Conservation (phyloP, 2,113 vertebrate species). For the Gorsachius goisagi region DNA sequence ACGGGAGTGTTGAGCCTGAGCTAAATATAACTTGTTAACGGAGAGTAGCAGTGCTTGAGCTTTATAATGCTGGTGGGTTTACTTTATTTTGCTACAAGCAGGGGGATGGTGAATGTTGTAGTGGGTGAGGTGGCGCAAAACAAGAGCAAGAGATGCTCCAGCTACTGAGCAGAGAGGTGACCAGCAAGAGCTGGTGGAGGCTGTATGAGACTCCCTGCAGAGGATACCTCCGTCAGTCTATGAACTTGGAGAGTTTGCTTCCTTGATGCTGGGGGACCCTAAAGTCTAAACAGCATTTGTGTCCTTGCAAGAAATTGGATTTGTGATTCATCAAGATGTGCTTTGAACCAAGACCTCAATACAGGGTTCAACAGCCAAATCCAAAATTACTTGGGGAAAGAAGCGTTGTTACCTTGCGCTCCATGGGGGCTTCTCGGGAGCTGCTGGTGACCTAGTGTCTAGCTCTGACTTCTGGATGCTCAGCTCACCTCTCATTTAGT, state of each 20-base stretch:
- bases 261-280: not conserved
- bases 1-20: constrained; percentile 38
- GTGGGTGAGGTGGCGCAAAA: not conserved
- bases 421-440: accelerated
- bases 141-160: not conserved
- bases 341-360: not conserved
- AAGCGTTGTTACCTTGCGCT: accelerated
- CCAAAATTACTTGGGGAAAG: not conserved
- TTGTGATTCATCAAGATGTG: accelerated
- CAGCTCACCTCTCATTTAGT: not conserved
- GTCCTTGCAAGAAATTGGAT: accelerated
- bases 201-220: accelerated
- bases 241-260: not conserved
- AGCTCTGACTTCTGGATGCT: not conserved
- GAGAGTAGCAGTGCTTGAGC: not conserved
- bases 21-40: constrained; percentile 50
- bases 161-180: not conserved
- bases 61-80: not conserved
- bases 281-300: not conserved
- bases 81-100: not conserved
- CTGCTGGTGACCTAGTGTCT: accelerated
- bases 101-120: not conserved
- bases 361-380: not conserved
- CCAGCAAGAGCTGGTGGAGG: not conserved
- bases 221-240: accelerated